Base-by-base conservation (phyloP, 2,888 invertebrate species). In the Cataglyphis rosenhaueri region DNA sequence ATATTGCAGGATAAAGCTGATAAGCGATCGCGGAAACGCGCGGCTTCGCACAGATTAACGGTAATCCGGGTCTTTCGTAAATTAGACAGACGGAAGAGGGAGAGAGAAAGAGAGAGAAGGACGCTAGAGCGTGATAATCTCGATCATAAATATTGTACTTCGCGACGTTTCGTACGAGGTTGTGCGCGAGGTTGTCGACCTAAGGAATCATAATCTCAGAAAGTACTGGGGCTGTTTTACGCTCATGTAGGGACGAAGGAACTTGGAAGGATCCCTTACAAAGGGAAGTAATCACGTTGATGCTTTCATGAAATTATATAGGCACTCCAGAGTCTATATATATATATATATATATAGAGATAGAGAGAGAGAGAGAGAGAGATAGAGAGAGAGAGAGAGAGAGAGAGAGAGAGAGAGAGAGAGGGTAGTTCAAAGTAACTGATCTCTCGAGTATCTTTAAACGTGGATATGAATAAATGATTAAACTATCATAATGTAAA, bases 251-350 rank as follows among this genome's bases (percentile, higher is more conserved):
- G n/a, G 10, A 68, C 55, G 76, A 71, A 15, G 48, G n/a, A 52
- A n/a, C n/a, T 18, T 12, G 25, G 18, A 59, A 70, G 38, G 3
- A 4, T 12, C 29, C 8, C n/a, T 18, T 73, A 44, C 59, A 78
- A 59, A 78, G 73, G 5, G 32, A 79, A 79, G 73, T 59, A 79
- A 79, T 79, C n/a, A 71, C 59, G 44, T 32, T 79, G 73, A 79
- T 79, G 73, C 44, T 32, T 44, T 78, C 73, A 78, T 59, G 44
- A 79, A 71, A 73, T 78, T 78, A 78, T 35, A 59, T 32, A 44
- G 73, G 44, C 21, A 21, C 55, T 41, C 29, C 5, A 25, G 38
- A 38, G 21, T 44, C 32, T 74, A 18, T n/a, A n/a, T 44, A 44
- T 52, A n/a, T n/a, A 41, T 29, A 25, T 25, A 25, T 25, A 25